Evolutionary conservation across 2,113 vertebrate species (phyloP).

Genomic region (Nothocercus julius): DNA sequence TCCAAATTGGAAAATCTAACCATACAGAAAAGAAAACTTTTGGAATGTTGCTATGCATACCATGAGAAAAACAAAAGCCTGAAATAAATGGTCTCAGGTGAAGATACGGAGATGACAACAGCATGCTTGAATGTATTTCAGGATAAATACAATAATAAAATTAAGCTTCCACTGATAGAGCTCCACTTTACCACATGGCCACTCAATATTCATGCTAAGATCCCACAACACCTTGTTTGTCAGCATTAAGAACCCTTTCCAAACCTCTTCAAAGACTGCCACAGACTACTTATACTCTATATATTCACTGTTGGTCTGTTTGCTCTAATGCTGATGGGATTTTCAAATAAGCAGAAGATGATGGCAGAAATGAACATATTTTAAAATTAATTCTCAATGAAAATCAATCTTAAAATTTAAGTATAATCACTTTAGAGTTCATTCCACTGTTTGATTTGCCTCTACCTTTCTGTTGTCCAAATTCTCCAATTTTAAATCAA

Average conservation of each 20-base stretch:
- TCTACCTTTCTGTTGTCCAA: background rate
- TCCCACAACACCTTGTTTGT: background rate
- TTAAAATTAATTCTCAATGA: background rate
- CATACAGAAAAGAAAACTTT: background rate
- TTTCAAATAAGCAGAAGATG: background rate
- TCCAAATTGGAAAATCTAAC: slow-evolving; percentile 14
- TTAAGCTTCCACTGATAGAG: background rate
- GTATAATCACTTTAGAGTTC: background rate
- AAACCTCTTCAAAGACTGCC: background rate
- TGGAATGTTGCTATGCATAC: background rate
- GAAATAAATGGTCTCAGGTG: background rate
- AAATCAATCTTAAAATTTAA: background rate
- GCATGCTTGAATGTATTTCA: background rate
- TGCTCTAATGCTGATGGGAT: background rate
- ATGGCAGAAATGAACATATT: background rate
- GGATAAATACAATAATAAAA: background rate
- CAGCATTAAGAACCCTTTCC: background rate
- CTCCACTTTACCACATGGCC: background rate
- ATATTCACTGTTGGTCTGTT: background rate
- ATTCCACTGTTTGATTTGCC: background rate
- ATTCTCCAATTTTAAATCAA: background rate
- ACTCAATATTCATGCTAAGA: background rate
- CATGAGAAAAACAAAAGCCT: background rate
- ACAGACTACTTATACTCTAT: background rate
- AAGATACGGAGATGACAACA: background rate